Evolutionary conservation across 35 echinoderm and acorn worm species (phyloP), one percentile per base, ranked within the genome.

Genomic region (Eucidaris tribuloides): DNA sequence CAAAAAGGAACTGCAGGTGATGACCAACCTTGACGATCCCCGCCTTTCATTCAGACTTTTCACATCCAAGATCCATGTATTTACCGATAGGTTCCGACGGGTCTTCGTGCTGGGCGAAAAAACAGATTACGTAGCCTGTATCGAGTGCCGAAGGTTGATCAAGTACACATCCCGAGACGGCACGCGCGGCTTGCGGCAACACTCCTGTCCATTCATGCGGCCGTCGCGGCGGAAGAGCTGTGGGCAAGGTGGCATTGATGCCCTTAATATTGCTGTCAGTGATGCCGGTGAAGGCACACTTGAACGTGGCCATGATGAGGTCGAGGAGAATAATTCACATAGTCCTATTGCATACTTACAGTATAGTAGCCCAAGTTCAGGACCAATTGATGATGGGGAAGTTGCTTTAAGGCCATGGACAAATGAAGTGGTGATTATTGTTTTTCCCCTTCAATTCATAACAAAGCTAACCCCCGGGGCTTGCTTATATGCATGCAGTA

Each of bases 101-200:
- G 37, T 74, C 35, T 74, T 74, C 44, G 68, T 74, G 9, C 35
- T 42, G 24, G 68, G 68, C 44, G 37, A 13, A 44, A 74, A 74
- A 74, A 33, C 38, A 19, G 37, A 74, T 42, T 74, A 74, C 44
- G 37, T 36, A 15, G 68, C 68, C 29, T 74, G 68, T 44, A 40
- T 74, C 7, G 68, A 74, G 41, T 74, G 68, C 37, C 68, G 68
- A 22, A 20, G 11, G 28, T n/a, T 74, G 1, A 74, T 74, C 23
- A 74, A 74, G 40, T 74, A 74, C 37, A 35, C 40, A 25, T 20
- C 68, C 29, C 68, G 68, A n/a, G 68, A 74, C 37, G 68, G 68
- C 68, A 74, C 68, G 29, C 68, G 68, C 24, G 68, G 68, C 2
- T 25, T 74, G 24, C 68, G 44, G 22, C 68, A 74, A 2, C 68